These are phyloP conservation scores for Protosalanx chinensis DNA, from an alignment of 2,797 vertebrate genomes.

Conservation along the genomic window DNA sequence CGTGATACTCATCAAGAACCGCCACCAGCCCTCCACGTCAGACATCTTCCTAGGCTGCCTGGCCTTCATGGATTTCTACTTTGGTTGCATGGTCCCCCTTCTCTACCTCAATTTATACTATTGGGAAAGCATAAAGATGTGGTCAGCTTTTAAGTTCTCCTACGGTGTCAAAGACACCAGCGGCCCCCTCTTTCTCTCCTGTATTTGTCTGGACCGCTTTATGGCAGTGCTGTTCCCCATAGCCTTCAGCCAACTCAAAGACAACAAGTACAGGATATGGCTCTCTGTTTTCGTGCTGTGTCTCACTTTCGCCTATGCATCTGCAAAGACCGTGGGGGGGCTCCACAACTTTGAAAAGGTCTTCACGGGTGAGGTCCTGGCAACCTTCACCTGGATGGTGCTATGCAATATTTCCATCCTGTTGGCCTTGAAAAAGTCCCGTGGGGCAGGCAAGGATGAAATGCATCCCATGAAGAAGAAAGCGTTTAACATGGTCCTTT, in stretches of 20 bases:
- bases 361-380: conserved; percentile 69
- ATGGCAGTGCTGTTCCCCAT: conserved; percentile 74
- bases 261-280: conserved; percentile 64
- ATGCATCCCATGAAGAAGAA: conserved; percentile 80
- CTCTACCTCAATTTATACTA: conserved; percentile 67
- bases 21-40: conserved; percentile 69
- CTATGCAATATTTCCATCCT: conserved; percentile 70
- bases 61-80: conserved; percentile 74
- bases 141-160: conserved; percentile 62
- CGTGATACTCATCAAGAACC: conserved; percentile 61
- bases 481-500: conserved; percentile 74
- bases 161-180: conserved; percentile 77
- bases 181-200: conserved; percentile 73
- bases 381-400: conserved; percentile 70
- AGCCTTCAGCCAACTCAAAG: conserved; percentile 64
- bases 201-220: conserved; percentile 77
- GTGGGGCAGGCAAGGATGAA: conserved; percentile 64
- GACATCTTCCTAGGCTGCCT: conserved; percentile 74
- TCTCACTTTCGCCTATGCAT: conserved; percentile 72
- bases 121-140: conserved; percentile 63
- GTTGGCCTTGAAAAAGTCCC: conserved; percentile 68
- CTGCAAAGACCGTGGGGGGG: conserved; percentile 64
- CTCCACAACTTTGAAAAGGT: conserved; percentile 72
- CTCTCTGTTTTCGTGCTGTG: conserved; percentile 59
- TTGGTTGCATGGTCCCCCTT: conserved; percentile 66